Evolutionary conservation across 2,113 vertebrate genomes (phyloP).

Genomic region (Andinoacara biseriatus): DNA sequence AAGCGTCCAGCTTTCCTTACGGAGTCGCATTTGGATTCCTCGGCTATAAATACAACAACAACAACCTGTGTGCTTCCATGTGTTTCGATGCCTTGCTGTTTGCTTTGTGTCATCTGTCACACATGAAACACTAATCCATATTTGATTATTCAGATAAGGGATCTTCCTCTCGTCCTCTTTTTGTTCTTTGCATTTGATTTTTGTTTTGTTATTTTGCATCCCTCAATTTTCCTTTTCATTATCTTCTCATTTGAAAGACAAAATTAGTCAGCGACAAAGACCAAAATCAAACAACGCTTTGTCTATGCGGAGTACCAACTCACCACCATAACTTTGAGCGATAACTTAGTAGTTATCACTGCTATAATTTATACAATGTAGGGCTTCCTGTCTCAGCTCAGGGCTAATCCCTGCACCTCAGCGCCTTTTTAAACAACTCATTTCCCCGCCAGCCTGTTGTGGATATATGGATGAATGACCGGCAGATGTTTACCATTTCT

Average conservation of each 20-base stretch:
- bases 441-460: constrained; percentile 65
- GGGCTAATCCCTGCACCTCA: constrained; percentile 76
- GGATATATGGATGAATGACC: constrained; percentile 79
- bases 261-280: constrained; percentile 41
- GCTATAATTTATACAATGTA: constrained; percentile 65
- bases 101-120: constrained; percentile 20
- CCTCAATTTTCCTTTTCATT: constrained; percentile 65
- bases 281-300: background rate
- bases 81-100: background rate
- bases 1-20: constrained; percentile 4
- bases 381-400: constrained; percentile 68
- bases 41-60: constrained; percentile 3
- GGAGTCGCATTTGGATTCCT: background rate
- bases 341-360: constrained; percentile 52
- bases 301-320: background rate
- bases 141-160: constrained; percentile 80
- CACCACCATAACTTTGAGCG: constrained; percentile 21
- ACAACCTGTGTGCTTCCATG: background rate
- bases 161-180: constrained; percentile 36
- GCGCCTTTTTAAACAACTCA: constrained; percentile 69
- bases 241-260: constrained; percentile 79
- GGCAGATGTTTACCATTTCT: constrained; percentile 96
- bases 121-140: constrained; percentile 54
- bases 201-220: constrained; percentile 45
- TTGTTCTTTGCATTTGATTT: constrained; percentile 70